Conservation (phyloP, 2,888 invertebrate species). For the Eupithecia subumbrata region DNA sequence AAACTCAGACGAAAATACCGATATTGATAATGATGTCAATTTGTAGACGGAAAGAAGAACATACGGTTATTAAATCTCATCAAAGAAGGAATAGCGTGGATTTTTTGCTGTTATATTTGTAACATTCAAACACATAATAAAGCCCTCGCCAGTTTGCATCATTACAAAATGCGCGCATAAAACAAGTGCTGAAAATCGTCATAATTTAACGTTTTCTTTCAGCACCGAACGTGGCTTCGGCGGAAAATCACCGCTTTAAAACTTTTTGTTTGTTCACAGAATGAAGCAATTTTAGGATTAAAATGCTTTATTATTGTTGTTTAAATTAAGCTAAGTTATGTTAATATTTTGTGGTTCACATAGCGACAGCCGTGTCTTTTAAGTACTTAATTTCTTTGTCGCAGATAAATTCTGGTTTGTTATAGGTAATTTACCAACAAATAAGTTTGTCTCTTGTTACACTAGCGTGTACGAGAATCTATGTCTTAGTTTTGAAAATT, state of each 20-base stretch:
- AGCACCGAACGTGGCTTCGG: conserved; percentile 3
- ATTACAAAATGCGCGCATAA: not conserved
- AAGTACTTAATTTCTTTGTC: not conserved
- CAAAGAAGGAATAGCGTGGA: not conserved
- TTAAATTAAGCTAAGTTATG: not conserved
- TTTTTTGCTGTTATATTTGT: not conserved
- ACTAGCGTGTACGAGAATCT: no score
- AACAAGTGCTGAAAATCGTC: not conserved
- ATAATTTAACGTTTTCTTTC: conserved; percentile 7
- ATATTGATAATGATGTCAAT: not conserved
- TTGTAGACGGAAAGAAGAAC: not conserved
- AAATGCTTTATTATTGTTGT: not conserved
- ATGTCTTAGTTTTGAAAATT: no score
- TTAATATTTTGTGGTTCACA: not conserved
- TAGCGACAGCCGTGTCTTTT: not conserved
- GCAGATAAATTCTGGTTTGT: not conserved
- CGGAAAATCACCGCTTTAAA: conserved; percentile 11
- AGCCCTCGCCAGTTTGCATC: not conserved
- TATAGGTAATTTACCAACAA: not conserved
- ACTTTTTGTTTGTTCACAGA: conserved; percentile 18
- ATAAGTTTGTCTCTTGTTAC: no score
- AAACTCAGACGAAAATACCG: not conserved
- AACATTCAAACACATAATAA: not conserved
- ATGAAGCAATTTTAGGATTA: not conserved
- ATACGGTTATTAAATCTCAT: not conserved